Evolutionary conservation across 2,888 invertebrate genomes (phyloP).

Genomic region (Drosophila subsilvestris): DNA sequence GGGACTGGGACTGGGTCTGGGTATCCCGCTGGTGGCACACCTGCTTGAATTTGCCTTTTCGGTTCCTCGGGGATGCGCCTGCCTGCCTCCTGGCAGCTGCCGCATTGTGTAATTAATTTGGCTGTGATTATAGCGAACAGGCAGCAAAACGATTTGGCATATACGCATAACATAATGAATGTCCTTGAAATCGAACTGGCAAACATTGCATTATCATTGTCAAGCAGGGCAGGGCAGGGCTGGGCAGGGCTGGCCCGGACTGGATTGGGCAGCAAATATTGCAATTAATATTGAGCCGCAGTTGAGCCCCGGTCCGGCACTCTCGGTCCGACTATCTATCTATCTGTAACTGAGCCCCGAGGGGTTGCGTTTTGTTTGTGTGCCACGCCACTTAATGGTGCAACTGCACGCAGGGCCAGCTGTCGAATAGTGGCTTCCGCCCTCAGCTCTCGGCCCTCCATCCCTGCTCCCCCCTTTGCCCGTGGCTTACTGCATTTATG

Average conservation of each 20-base stretch:
- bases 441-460: background rate
- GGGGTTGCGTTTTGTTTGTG: constrained; percentile 42
- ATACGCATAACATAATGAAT: constrained; percentile 47
- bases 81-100: constrained; percentile 31
- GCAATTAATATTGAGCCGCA: constrained; percentile 69
- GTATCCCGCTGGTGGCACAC: constrained; percentile 44
- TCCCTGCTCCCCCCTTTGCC: background rate
- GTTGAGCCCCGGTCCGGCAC: constrained; percentile 7
- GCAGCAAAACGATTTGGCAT: constrained; percentile 55
- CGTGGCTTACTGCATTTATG: constrained; percentile 63
- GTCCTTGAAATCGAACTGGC: constrained; percentile 49
- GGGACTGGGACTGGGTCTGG: background rate
- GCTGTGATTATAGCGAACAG: constrained; percentile 64
- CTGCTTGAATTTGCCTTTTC: constrained; percentile 44
- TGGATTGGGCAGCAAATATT: constrained; percentile 32
- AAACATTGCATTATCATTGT: constrained; percentile 68
- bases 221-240: background rate
- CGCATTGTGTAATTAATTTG: constrained; percentile 67
- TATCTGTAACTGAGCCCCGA: constrained; percentile 12
- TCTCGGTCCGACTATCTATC: constrained; percentile 1
- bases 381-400: constrained; percentile 55
- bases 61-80: background rate
- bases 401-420: constrained; percentile 69
- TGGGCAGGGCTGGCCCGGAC: no score
- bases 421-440: constrained; percentile 44